Evolutionary conservation across 1,140 invertebrate species (phyloP).

Genomic region (Brachionus sp.): DNA sequence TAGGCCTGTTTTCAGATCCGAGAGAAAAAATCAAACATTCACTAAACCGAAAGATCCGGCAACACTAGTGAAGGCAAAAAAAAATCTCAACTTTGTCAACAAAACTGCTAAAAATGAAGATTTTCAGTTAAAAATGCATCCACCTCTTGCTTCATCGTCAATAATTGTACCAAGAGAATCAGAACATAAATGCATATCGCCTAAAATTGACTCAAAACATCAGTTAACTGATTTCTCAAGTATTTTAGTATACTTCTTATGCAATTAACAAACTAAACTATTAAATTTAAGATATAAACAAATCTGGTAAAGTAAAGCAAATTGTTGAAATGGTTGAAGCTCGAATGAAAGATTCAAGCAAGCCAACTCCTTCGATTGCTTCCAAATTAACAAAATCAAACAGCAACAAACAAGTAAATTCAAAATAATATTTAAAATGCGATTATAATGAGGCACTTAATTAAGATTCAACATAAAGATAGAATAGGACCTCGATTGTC

Average conservation of each 20-base stretch:
- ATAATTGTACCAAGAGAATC: not conserved
- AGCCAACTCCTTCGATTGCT: not conserved
- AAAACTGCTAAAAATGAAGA: not conserved
- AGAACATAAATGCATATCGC: not conserved
- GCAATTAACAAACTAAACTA: not conserved
- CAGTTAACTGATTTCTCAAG: not conserved
- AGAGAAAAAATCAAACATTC: not conserved
- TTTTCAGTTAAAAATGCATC: not conserved
- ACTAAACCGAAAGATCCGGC: not conserved
- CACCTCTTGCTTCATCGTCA: not conserved
- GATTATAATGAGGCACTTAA: too few relatives aligned
- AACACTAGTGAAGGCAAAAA: not conserved
- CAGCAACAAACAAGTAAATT: not conserved
- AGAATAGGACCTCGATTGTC: not conserved
- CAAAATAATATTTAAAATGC: too few relatives aligned
- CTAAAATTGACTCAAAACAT: not conserved
- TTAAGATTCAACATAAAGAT: not conserved
- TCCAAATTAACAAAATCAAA: not conserved
- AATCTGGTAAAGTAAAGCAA: slow-evolving; percentile 28
- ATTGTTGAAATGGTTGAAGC: slow-evolving; percentile 20
- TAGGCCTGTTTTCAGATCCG: not conserved
- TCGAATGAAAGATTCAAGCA: not conserved
- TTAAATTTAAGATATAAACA: not conserved
- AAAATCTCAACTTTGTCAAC: not conserved
- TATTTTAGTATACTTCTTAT: not conserved